These are phyloP conservation scores for Smithornis capensis DNA, from an alignment of 2,113 vertebrate genomes.

Conservation along the genomic window DNA sequence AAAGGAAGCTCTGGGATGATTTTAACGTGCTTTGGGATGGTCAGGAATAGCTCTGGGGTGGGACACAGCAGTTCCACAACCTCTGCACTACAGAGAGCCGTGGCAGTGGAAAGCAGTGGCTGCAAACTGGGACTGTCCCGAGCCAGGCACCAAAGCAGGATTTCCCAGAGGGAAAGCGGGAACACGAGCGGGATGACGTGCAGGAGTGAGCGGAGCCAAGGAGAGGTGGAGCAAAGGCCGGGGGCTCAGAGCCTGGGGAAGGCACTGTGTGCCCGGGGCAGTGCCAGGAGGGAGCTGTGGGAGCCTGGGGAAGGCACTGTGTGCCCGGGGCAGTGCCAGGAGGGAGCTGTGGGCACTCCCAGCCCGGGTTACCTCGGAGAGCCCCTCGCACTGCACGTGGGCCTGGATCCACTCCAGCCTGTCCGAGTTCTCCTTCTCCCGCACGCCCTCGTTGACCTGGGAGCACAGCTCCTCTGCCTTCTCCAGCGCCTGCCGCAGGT, in stretches of 20 bases:
- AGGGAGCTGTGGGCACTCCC: neutral
- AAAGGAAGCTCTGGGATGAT: neutral
- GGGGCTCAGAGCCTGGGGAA: too few relatives aligned
- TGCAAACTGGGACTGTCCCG: neutral
- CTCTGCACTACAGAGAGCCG: neutral
- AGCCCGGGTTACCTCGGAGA: conserved; percentile 86
- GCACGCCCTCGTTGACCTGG: conserved; percentile 96
- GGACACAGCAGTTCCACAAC: neutral
- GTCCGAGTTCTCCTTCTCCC: conserved; percentile 98
- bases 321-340: neutral
- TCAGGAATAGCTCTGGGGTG: neutral
- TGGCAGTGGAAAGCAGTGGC: neutral
- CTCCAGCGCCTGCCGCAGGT: conserved; percentile 92
- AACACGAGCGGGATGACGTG: neutral
- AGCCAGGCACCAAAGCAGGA: neutral
- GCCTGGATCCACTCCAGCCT: conserved; percentile 98
- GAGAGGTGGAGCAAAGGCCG: neutral
- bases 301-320: too few relatives aligned
- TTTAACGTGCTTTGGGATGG: neutral
- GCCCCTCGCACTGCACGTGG: conserved; percentile 95
- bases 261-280: neutral
- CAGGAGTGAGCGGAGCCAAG: neutral
- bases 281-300: neutral
- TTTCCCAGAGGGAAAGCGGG: neutral
- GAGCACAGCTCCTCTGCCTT: conserved; percentile 97